Evolutionary conservation across 2,888 invertebrate species (phyloP), one percentile per base, ranked within the genome.

Genomic region (Aphodius granarius): DNA sequence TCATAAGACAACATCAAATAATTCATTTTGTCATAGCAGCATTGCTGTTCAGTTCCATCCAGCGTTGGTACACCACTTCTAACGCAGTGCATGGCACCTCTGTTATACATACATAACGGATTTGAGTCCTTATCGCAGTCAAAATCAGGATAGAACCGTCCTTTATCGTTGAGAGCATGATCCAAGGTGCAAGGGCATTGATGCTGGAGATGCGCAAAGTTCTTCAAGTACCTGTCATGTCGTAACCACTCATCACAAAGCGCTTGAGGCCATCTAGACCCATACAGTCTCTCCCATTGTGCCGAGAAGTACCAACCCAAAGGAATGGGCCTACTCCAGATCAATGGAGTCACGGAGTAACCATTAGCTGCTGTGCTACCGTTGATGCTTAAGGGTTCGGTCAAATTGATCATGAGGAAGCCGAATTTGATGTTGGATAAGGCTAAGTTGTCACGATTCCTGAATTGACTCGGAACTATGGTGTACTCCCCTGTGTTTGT

Each of bases 31-130:
- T 98, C 97, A 85, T 99, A 99, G 85, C 99, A 99, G 83, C 99
- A 99, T 84, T 98, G 97, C 84, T 98, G 98, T 73, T 98, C 98
- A 0, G 96, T 94, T 22, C 97, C 97, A 86, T 96, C 95, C 76
- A 93, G 97, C 97, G 94, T 94, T 71, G 97, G 97, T 72, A 94
- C 92, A 72, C 96, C 96, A 79, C 95, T 95, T 84, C 94, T 92
- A 22, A 98, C 97, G 85, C 99, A 99, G 86, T 98, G 98, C 23
- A 94, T 89, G 65, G 97, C 96, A 62, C 95, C 96, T 85, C 93
- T 92, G 85, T 98, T 97, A 83, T 95, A 95, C 85, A 93, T 91
- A 84, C 97, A 97, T 62, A 92, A 93, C 0, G 94, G 94, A 86
- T 97, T 97, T 1, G 95, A 93, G 85, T 97, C 97, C 84, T 93